Percentiles rank a stretch among this genome's conserved stretches.
Conservation (phyloP, 30 jellyfish, hydroid and myxozoan species). For the Chironex yamaguchii region DNA sequence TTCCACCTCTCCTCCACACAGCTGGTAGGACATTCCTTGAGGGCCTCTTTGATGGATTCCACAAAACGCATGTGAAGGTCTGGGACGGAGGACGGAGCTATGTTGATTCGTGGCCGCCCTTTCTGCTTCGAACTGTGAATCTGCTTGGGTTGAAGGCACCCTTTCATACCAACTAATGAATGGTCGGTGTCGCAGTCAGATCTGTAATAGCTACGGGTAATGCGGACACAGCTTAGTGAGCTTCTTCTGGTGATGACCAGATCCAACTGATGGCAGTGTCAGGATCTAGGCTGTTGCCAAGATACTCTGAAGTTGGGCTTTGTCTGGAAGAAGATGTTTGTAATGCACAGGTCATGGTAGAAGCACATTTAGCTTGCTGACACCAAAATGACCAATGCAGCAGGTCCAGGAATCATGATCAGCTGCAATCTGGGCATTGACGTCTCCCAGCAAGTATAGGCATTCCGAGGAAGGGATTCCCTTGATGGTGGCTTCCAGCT, state of each 20-base stretch:
- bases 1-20: neutral
- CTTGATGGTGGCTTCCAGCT: constrained; percentile 30
- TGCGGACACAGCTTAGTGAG: constrained; percentile 4
- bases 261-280: constrained; percentile 51
- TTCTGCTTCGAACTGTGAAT: neutral
- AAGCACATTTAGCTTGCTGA: constrained; percentile 35
- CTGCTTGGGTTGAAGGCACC: neutral
- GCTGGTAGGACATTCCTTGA: neutral
- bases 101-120: neutral
- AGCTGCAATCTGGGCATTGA: constrained; percentile 37
- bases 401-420: too few relatives aligned
- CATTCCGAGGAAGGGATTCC: neutral
- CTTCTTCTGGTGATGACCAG: constrained; percentile 3
- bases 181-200: constrained; percentile 62
- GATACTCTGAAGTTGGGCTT: constrained; percentile 25
- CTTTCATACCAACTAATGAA: constrained; percentile 3
- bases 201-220: constrained; percentile 31
- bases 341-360: constrained; percentile 22
- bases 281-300: constrained; percentile 34
- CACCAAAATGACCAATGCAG: constrained; percentile 30
- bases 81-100: neutral
- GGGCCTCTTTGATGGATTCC: constrained; percentile 11
- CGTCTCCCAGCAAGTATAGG: constrained; percentile 10
- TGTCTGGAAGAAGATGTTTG: constrained; percentile 16
- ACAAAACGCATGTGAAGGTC: neutral